A percentile compares a stretch with the other conserved stretches of the same genome.
phyloP scores from a whole-genome alignment of 2,113 vertebrate species.

The Phoxinus phoxinus region DNA sequence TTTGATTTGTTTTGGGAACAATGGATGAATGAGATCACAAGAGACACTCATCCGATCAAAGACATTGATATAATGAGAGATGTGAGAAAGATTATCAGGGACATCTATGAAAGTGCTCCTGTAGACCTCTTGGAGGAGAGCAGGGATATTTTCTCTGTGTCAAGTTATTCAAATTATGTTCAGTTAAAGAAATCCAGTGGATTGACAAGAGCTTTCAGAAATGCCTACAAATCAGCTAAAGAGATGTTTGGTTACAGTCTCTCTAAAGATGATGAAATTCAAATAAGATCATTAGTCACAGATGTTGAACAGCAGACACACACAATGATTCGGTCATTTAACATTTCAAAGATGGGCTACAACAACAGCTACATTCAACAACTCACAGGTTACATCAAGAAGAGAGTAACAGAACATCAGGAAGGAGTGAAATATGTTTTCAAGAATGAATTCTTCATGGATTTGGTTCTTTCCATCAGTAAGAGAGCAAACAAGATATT shows the following conservation, averaged over 20 bases:
- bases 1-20: background rate
- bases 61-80: no score
- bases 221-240: no score
- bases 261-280: background rate
- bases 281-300: background rate
- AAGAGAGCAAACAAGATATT: background rate
- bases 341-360: background rate
- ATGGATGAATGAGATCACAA: no score
- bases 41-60: no score
- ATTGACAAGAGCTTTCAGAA: no score
- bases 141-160: background rate
- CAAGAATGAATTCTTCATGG: no score
- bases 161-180: background rate
- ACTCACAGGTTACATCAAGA: slow-evolving; percentile 59
- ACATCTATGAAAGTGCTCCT: background rate
- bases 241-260: background rate
- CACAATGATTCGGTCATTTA: background rate
- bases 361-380: slow-evolving; percentile 52
- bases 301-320: slow-evolving; percentile 30
- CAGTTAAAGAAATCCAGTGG: no score
- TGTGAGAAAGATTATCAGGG: background rate
- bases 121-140: background rate
- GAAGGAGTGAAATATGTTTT: slow-evolving; percentile 6
- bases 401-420: background rate
- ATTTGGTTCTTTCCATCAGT: slow-evolving; percentile 64